Conservation (phyloP, 2,113 vertebrate genomes). For the Colius striatus region DNA sequence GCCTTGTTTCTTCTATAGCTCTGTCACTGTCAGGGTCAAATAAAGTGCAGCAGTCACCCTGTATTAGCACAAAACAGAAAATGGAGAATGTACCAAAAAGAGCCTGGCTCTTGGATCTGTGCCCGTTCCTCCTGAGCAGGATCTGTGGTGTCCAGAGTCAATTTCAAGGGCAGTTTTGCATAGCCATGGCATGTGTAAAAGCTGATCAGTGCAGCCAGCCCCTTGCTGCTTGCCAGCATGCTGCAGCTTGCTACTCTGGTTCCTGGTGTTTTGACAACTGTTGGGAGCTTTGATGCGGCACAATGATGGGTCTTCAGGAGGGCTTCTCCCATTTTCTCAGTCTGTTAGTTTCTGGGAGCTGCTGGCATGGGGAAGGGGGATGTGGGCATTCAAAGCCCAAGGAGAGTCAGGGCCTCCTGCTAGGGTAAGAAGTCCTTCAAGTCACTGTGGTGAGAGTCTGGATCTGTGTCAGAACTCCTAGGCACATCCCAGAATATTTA, state of each 20-base stretch:
- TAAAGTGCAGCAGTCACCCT: neutral
- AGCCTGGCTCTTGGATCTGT: neutral
- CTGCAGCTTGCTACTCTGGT: neutral
- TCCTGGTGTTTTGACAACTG: neutral
- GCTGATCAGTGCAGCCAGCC: neutral
- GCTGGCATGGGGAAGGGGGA: neutral
- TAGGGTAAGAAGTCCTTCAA: neutral
- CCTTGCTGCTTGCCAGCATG: neutral
- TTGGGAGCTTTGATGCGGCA: neutral
- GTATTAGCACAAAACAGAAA: neutral
- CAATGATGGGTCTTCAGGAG: neutral
- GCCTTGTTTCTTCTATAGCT: neutral
- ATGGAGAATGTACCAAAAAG: neutral
- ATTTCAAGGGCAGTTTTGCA: neutral
- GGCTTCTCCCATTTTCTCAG: neutral
- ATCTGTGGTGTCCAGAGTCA: neutral
- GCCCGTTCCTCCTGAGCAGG: neutral
- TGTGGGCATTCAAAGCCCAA: neutral
- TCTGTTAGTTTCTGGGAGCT: neutral
- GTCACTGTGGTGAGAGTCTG: neutral
- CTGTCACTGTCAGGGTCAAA: accelerated
- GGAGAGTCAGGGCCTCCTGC: neutral
- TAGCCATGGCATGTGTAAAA: neutral
- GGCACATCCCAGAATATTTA: neutral
- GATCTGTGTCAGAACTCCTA: neutral